Conservation (phyloP, 1,140 invertebrate genomes). For the Dendroctonus ponderosae region DNA sequence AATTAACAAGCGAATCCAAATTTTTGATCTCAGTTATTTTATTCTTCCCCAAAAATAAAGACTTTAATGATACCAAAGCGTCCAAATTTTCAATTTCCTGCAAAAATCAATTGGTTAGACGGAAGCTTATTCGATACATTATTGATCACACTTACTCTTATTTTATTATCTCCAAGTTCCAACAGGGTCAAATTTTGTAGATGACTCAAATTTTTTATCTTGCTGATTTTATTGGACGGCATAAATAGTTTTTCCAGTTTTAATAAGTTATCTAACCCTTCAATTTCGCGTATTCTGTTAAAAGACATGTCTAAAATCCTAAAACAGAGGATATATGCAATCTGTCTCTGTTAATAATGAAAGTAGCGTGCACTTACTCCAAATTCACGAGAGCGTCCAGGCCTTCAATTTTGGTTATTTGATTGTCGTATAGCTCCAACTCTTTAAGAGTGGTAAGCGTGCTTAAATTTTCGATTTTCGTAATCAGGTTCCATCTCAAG, state of each 20-base stretch:
- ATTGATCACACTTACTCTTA: slow-evolving; percentile 62
- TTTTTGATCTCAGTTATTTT: slow-evolving; percentile 92
- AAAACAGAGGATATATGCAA: slow-evolving; percentile 35
- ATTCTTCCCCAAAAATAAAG: slow-evolving; percentile 92
- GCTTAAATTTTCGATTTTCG: slow-evolving; percentile 86
- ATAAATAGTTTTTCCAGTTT: slow-evolving; percentile 89
- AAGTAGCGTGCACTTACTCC: slow-evolving; percentile 60
- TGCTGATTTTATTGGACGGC: slow-evolving; percentile 88
- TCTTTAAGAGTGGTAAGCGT: slow-evolving; percentile 74
- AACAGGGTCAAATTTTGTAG: slow-evolving; percentile 78
- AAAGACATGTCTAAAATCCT: slow-evolving; percentile 95
- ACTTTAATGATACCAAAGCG: slow-evolving; percentile 68
- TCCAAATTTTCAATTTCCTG: slow-evolving; percentile 84
- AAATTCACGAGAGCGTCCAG: slow-evolving; percentile 83
- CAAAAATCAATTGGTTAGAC: slow-evolving; percentile 38
- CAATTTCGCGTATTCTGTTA: slow-evolving; percentile 89
- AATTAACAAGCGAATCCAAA: slow-evolving; percentile 71
- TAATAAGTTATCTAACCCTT: slow-evolving; percentile 75
- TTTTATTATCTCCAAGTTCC: slow-evolving; percentile 94
- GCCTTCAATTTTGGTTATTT: slow-evolving; percentile 88
- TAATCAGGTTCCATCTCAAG: slow-evolving; percentile 93
- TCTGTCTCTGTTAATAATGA: too few relatives aligned
- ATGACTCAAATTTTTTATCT: slow-evolving; percentile 89
- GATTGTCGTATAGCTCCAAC: slow-evolving; percentile 96
- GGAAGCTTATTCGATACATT: slow-evolving; percentile 11